Base-by-base conservation (phyloP, 2,888 invertebrate genomes). In the Sinopyrophorus schimmeli region DNA sequence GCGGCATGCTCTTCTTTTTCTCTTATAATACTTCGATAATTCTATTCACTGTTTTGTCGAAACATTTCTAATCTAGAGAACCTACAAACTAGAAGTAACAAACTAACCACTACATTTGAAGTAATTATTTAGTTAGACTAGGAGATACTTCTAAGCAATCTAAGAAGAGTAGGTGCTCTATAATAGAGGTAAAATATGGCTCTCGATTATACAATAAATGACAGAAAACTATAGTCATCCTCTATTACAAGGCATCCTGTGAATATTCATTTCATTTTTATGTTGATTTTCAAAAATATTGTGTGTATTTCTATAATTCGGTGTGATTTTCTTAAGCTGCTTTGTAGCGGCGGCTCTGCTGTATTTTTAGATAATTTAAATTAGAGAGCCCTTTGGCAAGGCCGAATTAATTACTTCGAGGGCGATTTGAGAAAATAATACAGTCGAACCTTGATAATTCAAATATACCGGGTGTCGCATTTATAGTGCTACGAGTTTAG, bases 181-280 rank as follows among this genome's bases (percentile, higher is more conserved):
- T 21, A 27, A 35, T 35, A 37, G 17, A 41, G 10, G 21, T 32
- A 32, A 32, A 24, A 44, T 12, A 44, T 17, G 30, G 35, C 23
- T 21, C 15, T 31, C 7, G 15, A 24, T 18, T 30, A 37, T 31
- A 46, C 18, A 44, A 44, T 18, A 20, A 28, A 41, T 24, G 37
- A 37, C 15, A 32, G 24, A 23, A 37, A 30, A 49, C 42, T 38
- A 49, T 12, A 26, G 34, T 42, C 31, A 12, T 32, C 12, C 28
- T 35, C 14, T 23, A 24, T 26, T 28, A 49, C 43, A 49, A 49
- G 28, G 30, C 28, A 49, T 37, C 42, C 49, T 49, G 49, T 49
- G 43, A 41, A 48, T 34, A 24, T 47, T 35, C 9, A n/a, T 35
- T 35, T 35, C 14, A 27, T 2, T 27, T 11, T 11, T 27, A 5